Evolutionary conservation across 2,888 invertebrate genomes (phyloP).

Genomic region (Amiota communis): DNA sequence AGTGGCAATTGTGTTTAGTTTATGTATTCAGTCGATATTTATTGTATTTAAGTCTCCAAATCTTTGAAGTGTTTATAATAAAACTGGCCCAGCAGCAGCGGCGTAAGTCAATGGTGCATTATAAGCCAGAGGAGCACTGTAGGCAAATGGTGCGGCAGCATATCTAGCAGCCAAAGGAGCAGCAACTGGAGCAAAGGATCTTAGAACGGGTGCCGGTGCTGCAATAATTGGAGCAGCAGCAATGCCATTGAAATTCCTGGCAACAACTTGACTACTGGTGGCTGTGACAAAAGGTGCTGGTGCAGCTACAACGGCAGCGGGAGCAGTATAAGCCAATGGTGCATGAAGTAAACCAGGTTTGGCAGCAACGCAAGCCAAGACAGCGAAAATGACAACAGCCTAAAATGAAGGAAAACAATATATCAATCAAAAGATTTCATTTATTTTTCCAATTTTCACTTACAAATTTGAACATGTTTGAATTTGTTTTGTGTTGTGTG

Average conservation of each 20-base stretch:
- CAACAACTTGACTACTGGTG: slow-evolving; percentile 49
- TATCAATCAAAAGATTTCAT: background rate
- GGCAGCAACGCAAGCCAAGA: slow-evolving; percentile 47
- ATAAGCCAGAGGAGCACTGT: slow-evolving; percentile 11
- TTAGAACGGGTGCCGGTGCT: slow-evolving; percentile 34
- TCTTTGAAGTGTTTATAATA: background rate
- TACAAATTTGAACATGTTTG: slow-evolving; percentile 60
- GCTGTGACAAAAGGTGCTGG: slow-evolving; percentile 50
- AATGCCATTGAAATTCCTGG: slow-evolving; percentile 49
- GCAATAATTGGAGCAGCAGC: slow-evolving; percentile 44
- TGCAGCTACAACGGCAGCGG: slow-evolving; percentile 38
- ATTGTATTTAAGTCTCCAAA: background rate
- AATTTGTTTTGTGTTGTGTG: slow-evolving; percentile 34
- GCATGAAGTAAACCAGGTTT: slow-evolving; percentile 51
- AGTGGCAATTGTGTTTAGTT: background rate
- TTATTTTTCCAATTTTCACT: slow-evolving; percentile 29
- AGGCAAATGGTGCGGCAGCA: slow-evolving; percentile 42
- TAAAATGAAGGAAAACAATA: slow-evolving; percentile 30
- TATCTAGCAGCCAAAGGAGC: slow-evolving; percentile 32
- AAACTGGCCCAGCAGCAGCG: slow-evolving; percentile 9
- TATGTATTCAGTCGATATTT: slow-evolving; percentile 6
- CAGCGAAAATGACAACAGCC: slow-evolving; percentile 59
- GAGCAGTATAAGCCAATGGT: slow-evolving; percentile 29
- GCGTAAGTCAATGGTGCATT: slow-evolving; percentile 2
- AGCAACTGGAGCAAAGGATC: slow-evolving; percentile 38